Evolutionary conservation across 2,888 invertebrate genomes (phyloP), one percentile per base, ranked within the genome.

Genomic region (Sepiola atlantica): DNA sequence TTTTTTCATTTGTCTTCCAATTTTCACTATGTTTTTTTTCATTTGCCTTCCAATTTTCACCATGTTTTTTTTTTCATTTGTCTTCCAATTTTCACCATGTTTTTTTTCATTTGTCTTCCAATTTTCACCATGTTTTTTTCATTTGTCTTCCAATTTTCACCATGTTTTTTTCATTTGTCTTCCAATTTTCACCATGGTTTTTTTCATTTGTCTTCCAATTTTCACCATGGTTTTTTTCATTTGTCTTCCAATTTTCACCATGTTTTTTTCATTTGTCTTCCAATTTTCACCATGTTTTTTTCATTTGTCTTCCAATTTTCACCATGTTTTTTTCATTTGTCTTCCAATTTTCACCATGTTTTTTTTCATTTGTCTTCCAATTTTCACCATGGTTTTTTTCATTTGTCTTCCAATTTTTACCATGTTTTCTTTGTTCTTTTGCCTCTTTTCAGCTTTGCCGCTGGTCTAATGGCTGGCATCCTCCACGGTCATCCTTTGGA

Each of bases 401-500:
- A 24, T 57, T 21, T 45, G 45, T 45, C 45, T 45, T 45, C 45
- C 45, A 45, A 45, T 45, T 45, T 90, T 90, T 28, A 35, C n/a
- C 2, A 28, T 32, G n/a, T 91, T 91, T 91, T 24, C 35, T 35
- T 35, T 35, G 55, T 54, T 55, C 55, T 77, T 90, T 95, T 77
- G 32, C 94, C 94, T 90, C 94, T 57, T 95, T 96, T 94, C 96
- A 97, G 97, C 94, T 94, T 97, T 92, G 96, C 96, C 14, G 95
- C 96, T 32, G 96, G 96, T 18, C 95, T 96, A 93, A 95, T 97
- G 16, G 94, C 95, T 32, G 95, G 95, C 28, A 95, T 96, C 35
- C 77, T 96, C 16, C 91, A 95, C 94, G 96, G 96, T 92, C 95
- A 95, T 35, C 94, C 95, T 90, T 94, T 95, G 55, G 95, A 96